Conservation (phyloP, 1,140 invertebrate species). For the Apis mellifera region Amel_HAv3.1 CM009932.2:5111001-5111500, state of each 20-base stretch:
- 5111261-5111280: not conserved
- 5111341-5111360: not conserved
- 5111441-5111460: constrained; percentile 48
- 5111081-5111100: constrained; percentile 57
- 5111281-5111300: too few species aligned
- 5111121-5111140: constrained; percentile 52
- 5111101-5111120: constrained; percentile 47
- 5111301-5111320: not conserved
- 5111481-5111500: not conserved
- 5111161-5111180: constrained; percentile 6
- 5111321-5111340: not conserved
- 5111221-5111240: constrained; percentile 75
- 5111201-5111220: constrained; percentile 76
- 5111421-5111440: constrained; percentile 34
- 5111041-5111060: constrained; percentile 62
- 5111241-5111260: not conserved
- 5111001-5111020: constrained; percentile 52
- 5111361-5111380: constrained; percentile 19
- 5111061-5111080: constrained; percentile 51
- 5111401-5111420: constrained; percentile 49
- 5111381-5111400: constrained; percentile 40
- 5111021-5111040: constrained; percentile 56
- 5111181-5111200: constrained; percentile 12
- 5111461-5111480: constrained; percentile 15
- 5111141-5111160: constrained; percentile 50